Conservation (phyloP, 2,888 invertebrate species). For the Phania funesta region DNA sequence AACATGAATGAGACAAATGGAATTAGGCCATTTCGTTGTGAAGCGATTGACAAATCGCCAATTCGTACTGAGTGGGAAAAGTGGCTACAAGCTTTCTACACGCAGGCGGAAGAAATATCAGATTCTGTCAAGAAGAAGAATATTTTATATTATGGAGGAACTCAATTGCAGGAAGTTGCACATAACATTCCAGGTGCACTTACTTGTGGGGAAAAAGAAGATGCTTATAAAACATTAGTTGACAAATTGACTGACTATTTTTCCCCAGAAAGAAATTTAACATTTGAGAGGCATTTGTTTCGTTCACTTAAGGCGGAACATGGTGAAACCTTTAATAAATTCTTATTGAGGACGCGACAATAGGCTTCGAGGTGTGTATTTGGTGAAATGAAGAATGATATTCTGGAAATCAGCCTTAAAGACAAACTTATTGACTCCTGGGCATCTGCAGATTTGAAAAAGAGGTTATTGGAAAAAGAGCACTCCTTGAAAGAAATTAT, state of each 20-base stretch:
- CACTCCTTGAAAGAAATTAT: too few species aligned
- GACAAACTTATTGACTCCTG: not conserved
- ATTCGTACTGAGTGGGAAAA: too few species aligned
- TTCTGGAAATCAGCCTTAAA: not conserved
- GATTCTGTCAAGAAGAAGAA: too few species aligned
- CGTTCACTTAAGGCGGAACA: not conserved
- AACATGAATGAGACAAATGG: too few species aligned
- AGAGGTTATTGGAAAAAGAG: constrained; percentile 4
- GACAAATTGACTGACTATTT: not conserved
- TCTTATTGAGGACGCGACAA: not conserved
- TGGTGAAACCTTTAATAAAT: not conserved
- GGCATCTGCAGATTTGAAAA: not conserved
- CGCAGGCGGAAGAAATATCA: too few species aligned
- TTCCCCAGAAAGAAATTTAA: not conserved
- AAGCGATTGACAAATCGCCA: too few species aligned
- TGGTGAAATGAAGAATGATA: not conserved
- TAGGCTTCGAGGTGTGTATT: not conserved
- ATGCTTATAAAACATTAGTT: not conserved
- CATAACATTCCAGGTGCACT: too few species aligned
- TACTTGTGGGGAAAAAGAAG: not conserved
- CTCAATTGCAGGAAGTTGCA: not conserved
- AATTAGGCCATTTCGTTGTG: too few species aligned
- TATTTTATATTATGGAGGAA: not conserved
- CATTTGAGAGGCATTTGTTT: too few species aligned
- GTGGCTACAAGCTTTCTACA: too few species aligned